Evolutionary conservation across 2,113 vertebrate species (phyloP).

Genomic region (Tragelaphus scriptus): DNA sequence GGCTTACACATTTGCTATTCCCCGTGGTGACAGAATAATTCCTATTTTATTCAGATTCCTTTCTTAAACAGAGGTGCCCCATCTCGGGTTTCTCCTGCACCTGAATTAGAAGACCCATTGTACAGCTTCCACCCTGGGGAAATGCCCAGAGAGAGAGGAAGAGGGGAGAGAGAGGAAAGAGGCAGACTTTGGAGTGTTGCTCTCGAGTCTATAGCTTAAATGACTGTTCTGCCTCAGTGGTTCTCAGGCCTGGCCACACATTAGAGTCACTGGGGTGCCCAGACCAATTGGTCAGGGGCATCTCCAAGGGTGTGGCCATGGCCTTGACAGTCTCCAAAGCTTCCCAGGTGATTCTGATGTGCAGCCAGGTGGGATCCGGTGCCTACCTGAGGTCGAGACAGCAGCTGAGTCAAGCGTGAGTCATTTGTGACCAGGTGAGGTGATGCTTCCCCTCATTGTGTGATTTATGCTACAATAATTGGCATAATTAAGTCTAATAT

Average conservation of each 20-base stretch:
- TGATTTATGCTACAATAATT: slow-evolving; percentile 23
- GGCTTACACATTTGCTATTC: not conserved
- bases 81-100: not conserved
- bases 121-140: not conserved
- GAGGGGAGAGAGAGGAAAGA: not conserved
- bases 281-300: not conserved
- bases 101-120: not conserved
- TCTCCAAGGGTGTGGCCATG: not conserved
- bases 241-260: not conserved
- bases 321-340: not conserved
- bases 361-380: not conserved
- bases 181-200: not conserved
- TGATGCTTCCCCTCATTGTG: not conserved
- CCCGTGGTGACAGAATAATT: not conserved
- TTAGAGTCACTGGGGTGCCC: not conserved
- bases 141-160: not conserved
- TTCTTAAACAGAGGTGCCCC: not conserved
- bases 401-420: not conserved
- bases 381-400: not conserved
- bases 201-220: not conserved
- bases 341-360: not conserved
- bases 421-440: not conserved
- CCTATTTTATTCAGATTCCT: not conserved
- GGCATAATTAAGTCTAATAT: not conserved
- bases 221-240: not conserved